phyloP scores from a whole-genome alignment of 1,140 invertebrate species.

The Drosophila elegans region DNA sequence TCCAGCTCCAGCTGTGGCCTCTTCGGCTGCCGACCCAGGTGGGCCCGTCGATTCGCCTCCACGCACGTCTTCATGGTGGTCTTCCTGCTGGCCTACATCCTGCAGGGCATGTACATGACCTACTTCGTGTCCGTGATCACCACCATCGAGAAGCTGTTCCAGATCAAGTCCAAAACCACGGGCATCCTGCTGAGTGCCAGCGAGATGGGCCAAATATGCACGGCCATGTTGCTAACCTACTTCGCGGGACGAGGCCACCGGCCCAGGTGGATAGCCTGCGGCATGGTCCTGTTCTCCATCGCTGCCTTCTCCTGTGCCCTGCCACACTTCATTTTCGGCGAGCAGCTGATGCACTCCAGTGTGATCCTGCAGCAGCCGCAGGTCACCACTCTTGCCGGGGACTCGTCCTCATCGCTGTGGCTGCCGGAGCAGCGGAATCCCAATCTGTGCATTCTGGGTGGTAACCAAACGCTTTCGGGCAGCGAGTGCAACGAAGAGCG shows the following conservation, averaged over 20 bases:
- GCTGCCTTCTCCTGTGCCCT: slow-evolving; percentile 94
- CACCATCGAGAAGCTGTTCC: slow-evolving; percentile 98
- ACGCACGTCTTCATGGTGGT: slow-evolving; percentile 95
- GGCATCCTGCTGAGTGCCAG: slow-evolving; percentile 97
- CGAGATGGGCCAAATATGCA: slow-evolving; percentile 97
- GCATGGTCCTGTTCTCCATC: slow-evolving; percentile 95
- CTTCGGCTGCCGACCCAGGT: slow-evolving; percentile 89
- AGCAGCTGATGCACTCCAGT: slow-evolving; percentile 86
- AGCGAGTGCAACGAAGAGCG: slow-evolving; percentile 87
- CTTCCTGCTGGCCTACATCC: slow-evolving; percentile 94
- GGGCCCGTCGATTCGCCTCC: slow-evolving; percentile 92
- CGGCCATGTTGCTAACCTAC: slow-evolving; percentile 95
- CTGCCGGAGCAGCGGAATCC: slow-evolving; percentile 51
- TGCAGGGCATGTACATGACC: slow-evolving; percentile 97
- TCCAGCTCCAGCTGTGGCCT: slow-evolving; percentile 88
- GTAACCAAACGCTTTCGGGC: slow-evolving; percentile 56
- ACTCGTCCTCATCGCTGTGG: slow-evolving; percentile 35
- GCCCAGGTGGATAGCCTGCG: slow-evolving; percentile 98
- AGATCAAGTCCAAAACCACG: slow-evolving; percentile 97
- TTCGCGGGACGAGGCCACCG: slow-evolving; percentile 96
- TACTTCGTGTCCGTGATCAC: slow-evolving; percentile 99
- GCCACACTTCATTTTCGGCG: slow-evolving; percentile 92
- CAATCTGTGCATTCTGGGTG: slow-evolving; percentile 70
- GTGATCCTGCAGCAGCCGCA: slow-evolving; percentile 56
- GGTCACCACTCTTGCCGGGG: not conserved